These are phyloP conservation scores for Ctenicera cuprea DNA, from an alignment of 2,888 invertebrate species.

Conservation along the genomic window DNA sequence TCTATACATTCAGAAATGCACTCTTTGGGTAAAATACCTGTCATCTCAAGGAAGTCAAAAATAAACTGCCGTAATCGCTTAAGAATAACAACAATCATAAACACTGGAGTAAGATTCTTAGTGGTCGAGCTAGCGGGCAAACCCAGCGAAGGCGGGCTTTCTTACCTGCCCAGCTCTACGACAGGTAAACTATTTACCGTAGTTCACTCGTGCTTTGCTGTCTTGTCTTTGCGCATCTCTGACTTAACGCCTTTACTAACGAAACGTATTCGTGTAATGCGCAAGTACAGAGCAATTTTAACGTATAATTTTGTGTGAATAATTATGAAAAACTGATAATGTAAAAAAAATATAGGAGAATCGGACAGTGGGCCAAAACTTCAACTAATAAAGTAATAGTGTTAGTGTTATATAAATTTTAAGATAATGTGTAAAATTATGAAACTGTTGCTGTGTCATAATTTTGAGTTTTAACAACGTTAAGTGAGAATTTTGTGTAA, in stretches of 20 bases:
- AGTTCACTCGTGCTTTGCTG: slow-evolving; percentile 57
- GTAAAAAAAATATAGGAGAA: background rate
- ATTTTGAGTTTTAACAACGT: background rate
- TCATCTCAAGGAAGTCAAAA: slow-evolving; percentile 8
- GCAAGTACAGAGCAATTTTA: background rate
- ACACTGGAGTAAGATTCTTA: slow-evolving; percentile 55
- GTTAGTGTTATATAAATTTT: slow-evolving; percentile 5
- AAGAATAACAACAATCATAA: slow-evolving; percentile 57
- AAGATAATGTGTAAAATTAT: slow-evolving; percentile 9
- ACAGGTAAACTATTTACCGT: slow-evolving; percentile 57
- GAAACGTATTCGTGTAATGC: slow-evolving; percentile 10
- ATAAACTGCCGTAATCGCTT: slow-evolving; percentile 50
- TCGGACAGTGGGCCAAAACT: background rate
- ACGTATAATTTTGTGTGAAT: background rate
- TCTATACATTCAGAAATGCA: background rate
- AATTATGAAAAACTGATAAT: background rate
- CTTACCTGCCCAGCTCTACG: slow-evolving; percentile 58
- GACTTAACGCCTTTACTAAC: slow-evolving; percentile 43
- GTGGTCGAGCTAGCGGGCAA: slow-evolving; percentile 58
- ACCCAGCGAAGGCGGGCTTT: slow-evolving; percentile 58
- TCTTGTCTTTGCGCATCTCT: slow-evolving; percentile 58
- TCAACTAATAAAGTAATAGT: slow-evolving; percentile 8
- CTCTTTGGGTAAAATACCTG: slow-evolving; percentile 14
- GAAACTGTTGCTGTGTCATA: slow-evolving; percentile 3
- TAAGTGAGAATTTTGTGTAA: background rate